Evolutionary conservation across 2,797 vertebrate species (phyloP).

Genomic region (Nyctibius grandis): DNA sequence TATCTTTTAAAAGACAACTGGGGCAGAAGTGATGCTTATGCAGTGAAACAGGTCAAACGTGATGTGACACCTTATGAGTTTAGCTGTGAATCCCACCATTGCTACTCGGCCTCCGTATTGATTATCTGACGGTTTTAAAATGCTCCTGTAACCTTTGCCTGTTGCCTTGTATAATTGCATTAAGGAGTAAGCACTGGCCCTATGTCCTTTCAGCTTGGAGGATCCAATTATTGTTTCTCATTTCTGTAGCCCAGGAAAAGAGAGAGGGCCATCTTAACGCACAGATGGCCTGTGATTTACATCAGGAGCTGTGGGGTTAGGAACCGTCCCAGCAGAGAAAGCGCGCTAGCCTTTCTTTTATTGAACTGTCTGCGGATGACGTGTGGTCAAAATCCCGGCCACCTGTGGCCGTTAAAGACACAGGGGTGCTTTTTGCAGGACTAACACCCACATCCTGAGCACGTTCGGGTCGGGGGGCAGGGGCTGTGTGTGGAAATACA

Average conservation of each 20-base stretch:
- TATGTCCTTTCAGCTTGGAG: background rate
- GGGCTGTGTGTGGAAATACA: background rate
- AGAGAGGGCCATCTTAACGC: background rate
- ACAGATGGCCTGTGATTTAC: slow-evolving; percentile 31
- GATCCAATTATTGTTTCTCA: slow-evolving; percentile 1
- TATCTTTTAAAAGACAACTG: slow-evolving; percentile 11
- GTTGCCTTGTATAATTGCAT: background rate
- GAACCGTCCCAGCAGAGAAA: slow-evolving; percentile 4
- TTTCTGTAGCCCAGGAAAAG: slow-evolving; percentile 2
- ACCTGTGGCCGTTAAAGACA: background rate
- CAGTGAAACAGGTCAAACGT: slow-evolving; percentile 53
- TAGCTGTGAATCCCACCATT: background rate
- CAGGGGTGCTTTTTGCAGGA: background rate
- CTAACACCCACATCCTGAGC: background rate
- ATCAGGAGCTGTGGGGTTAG: slow-evolving; percentile 21
- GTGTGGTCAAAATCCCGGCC: background rate
- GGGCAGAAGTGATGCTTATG: slow-evolving; percentile 53
- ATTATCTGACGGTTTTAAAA: slow-evolving; percentile 5
- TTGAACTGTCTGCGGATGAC: background rate
- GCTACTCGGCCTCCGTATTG: background rate
- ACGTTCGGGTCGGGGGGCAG: background rate
- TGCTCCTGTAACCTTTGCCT: background rate
- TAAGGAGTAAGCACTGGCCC: background rate
- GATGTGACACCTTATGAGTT: background rate
- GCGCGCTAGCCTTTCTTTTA: background rate